phyloP scores from a whole-genome alignment of 2,888 invertebrate species.

The Scelioninae gen. 1 region DNA sequence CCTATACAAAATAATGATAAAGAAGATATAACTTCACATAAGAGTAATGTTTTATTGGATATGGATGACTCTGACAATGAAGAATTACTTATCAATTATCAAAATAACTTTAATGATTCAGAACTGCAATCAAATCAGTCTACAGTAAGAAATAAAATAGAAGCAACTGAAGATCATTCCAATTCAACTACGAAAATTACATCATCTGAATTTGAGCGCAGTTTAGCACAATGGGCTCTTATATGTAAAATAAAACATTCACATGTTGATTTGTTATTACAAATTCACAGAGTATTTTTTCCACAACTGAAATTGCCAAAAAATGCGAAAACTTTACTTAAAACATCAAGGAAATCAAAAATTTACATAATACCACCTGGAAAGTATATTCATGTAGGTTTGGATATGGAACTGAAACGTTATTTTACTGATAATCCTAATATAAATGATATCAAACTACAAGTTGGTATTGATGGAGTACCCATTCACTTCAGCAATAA shows the following conservation, averaged over 20 bases:
- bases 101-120: too few relatives aligned
- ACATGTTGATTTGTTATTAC: constrained; percentile 1
- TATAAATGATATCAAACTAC: not conserved
- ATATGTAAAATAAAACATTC: constrained; percentile 15
- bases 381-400: constrained; percentile 35
- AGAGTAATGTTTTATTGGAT: too few relatives aligned
- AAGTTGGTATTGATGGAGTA: constrained; percentile 47
- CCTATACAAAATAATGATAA: too few relatives aligned
- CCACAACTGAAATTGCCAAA: not conserved
- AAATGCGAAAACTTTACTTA: constrained; percentile 2
- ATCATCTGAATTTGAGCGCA: not conserved
- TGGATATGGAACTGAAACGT: constrained; percentile 1
- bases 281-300: constrained; percentile 13
- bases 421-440: constrained; percentile 5
- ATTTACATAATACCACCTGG: constrained; percentile 11
- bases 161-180: too few relatives aligned
- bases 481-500: constrained; percentile 16
- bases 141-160: too few relatives aligned
- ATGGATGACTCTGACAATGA: too few relatives aligned
- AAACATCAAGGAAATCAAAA: not conserved
- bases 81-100: too few relatives aligned
- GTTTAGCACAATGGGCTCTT: constrained; percentile 21
- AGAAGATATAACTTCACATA: too few relatives aligned
- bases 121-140: too few relatives aligned
- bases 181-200: too few relatives aligned